A percentile compares a stretch with the other conserved stretches of the same genome.
Evolutionary conservation across 2,113 vertebrate genomes (phyloP).

Genomic region (Sinocyclocheilus rhinocerous): DNA sequence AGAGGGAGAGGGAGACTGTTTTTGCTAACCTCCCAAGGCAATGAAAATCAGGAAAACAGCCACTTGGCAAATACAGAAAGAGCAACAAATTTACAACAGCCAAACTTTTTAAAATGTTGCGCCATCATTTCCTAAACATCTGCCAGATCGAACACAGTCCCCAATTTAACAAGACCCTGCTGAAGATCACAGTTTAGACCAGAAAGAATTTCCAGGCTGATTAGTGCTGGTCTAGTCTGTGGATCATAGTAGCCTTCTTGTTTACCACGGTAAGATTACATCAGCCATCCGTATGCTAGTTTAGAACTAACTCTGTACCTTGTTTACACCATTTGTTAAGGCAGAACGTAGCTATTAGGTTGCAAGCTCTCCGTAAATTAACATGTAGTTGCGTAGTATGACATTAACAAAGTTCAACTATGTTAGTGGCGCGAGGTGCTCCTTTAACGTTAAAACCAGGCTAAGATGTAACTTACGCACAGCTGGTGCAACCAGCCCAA

Average conservation of each 20-base stretch:
- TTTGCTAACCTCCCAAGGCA: constrained; percentile 44
- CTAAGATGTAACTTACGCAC: no score
- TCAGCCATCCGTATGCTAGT: background rate
- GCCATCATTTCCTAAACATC: constrained; percentile 55
- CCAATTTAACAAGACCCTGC: constrained; percentile 3
- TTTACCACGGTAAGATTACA: background rate
- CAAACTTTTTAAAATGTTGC: constrained; percentile 57
- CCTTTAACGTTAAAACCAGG: no score
- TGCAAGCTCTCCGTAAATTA: no score
- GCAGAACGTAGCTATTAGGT: no score
- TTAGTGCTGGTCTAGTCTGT: background rate
- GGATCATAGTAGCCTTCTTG: background rate
- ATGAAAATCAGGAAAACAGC: constrained; percentile 61
- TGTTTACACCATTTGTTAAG: no score
- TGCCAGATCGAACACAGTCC: constrained; percentile 45
- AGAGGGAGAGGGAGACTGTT: constrained; percentile 36
- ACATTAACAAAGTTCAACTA: no score
- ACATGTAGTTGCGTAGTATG: no score
- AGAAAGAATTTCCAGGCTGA: background rate
- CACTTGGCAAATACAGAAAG: constrained; percentile 69
- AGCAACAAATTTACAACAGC: constrained; percentile 55
- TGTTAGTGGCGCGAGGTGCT: no score
- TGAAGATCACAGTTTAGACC: background rate
- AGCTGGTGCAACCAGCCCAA: no score
- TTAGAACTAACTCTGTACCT: no score